Evolutionary conservation across 2,797 vertebrate species (phyloP).

Genomic region (Oreortyx pictus): DNA sequence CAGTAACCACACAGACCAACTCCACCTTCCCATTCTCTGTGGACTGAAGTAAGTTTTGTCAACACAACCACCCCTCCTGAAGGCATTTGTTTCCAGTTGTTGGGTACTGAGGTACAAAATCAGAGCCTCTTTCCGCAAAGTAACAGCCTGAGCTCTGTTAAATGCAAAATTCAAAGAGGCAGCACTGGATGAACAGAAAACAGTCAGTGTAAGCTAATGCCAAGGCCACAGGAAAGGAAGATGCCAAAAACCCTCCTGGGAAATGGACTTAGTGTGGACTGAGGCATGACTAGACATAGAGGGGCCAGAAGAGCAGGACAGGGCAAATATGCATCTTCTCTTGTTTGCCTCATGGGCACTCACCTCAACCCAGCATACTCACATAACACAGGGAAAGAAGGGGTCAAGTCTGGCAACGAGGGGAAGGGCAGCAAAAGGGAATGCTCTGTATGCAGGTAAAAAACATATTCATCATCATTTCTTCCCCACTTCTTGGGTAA

Average conservation of each 20-base stretch:
- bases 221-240: fast-evolving
- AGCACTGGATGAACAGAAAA: neutral
- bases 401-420: neutral
- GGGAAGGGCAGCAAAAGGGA: neutral
- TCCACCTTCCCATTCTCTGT: neutral
- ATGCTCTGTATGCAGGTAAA: neutral
- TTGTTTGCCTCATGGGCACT: neutral
- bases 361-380: fast-evolving
- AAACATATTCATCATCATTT: neutral
- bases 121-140: neutral
- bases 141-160: neutral
- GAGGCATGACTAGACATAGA: fast-evolving
- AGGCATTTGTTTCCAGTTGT: neutral
- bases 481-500: neutral
- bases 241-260: neutral
- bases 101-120: fast-evolving
- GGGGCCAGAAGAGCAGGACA: no score
- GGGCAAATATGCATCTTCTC: neutral
- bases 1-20: neutral
- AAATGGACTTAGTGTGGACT: neutral
- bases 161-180: fast-evolving
- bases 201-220: neutral
- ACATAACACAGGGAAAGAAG: fast-evolving
- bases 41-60: neutral
- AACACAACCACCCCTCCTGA: neutral